A percentile compares a stretch with the other conserved stretches of the same genome.
These are phyloP conservation scores for Aphidius colemani DNA, from an alignment of 2,888 invertebrate species.

Conservation along the genomic window DNA sequence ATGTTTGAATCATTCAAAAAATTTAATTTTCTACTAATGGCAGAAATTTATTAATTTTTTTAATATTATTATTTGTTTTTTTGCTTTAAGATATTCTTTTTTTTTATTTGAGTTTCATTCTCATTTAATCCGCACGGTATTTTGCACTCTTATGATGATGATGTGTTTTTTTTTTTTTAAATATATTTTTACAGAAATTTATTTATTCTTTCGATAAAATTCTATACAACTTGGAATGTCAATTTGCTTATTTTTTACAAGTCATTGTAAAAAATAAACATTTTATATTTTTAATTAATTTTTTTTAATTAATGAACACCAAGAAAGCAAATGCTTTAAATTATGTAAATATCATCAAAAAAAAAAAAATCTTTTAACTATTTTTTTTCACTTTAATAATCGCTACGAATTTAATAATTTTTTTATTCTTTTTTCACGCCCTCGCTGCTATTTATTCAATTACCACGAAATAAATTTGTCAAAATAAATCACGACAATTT, in stretches of 20 bases:
- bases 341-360: constrained; percentile 27
- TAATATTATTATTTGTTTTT: too few relatives aligned
- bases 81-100: background rate
- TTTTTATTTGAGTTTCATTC: constrained; percentile 4
- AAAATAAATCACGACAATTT: too few relatives aligned
- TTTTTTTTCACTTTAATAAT: background rate
- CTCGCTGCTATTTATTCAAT: constrained; percentile 20
- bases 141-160: constrained; percentile 18
- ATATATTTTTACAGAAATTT: background rate
- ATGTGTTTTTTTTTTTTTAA: constrained; percentile 19
- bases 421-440: constrained; percentile 22
- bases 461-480: too few relatives aligned
- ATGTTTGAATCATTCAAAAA: too few relatives aligned
- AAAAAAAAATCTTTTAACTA: constrained; percentile 4
- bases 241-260: constrained; percentile 26
- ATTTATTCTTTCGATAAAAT: constrained; percentile 25
- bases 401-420: constrained; percentile 1
- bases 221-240: constrained; percentile 34
- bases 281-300: background rate
- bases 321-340: constrained; percentile 40
- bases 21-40: too few relatives aligned
- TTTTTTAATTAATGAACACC: constrained; percentile 39
- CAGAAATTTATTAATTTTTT: background rate
- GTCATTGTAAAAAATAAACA: constrained; percentile 6
- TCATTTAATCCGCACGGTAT: constrained; percentile 20